Conservation (phyloP, 2,113 vertebrate genomes). For the Furnarius figulus region DNA sequence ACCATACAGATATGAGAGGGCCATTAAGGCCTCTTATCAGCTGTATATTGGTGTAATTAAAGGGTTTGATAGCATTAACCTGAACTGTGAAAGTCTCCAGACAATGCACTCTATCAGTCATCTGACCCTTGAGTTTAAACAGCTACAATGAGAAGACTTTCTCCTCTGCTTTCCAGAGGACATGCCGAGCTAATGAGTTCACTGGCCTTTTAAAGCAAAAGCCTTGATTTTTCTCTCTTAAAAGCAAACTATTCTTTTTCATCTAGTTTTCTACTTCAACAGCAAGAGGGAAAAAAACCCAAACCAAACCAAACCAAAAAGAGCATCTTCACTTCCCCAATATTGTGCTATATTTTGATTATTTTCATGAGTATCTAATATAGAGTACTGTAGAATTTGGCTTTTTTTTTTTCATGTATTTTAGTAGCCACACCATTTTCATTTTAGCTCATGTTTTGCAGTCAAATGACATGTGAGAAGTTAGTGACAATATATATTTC, state of each 20-base stretch:
- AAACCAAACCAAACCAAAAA: not conserved
- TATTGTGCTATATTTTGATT: not conserved
- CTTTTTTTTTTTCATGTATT: not conserved
- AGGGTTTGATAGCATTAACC: conserved; percentile 84
- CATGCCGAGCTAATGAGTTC: not conserved
- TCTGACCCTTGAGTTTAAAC: conserved; percentile 84
- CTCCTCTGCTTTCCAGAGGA: conserved; percentile 46
- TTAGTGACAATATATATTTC: not conserved
- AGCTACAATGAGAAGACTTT: conserved; percentile 61
- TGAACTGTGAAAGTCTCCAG: conserved; percentile 82
- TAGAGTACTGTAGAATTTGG: not conserved
- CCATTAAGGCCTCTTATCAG: conserved; percentile 93
- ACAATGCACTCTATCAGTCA: conserved; percentile 88
- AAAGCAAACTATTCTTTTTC: not conserved
- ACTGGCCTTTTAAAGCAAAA: not conserved
- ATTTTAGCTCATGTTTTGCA: not conserved
- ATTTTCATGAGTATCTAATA: not conserved
- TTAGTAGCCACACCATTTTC: not conserved
- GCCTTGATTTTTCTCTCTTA: not conserved
- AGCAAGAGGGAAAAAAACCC: too few species aligned
- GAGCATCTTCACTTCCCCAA: not conserved
- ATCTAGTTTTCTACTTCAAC: not conserved
- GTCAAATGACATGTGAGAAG: not conserved
- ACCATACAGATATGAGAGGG: conserved; percentile 86
- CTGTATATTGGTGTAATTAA: conserved; percentile 89